Evolutionary conservation across 2,888 invertebrate species (phyloP).

Genomic region (Kryphioiulus occultus): DNA sequence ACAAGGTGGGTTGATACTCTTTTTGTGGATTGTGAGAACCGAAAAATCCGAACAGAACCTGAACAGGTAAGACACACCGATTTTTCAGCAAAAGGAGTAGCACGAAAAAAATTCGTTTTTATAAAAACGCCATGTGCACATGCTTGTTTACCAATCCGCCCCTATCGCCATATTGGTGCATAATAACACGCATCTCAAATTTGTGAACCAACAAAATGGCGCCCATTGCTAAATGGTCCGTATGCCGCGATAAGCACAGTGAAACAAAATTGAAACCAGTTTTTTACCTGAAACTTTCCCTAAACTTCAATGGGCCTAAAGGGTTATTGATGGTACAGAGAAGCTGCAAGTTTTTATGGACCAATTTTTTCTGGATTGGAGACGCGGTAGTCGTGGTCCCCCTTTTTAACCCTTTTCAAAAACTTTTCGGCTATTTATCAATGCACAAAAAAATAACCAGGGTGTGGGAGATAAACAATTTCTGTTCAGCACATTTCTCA

Average conservation of each 20-base stretch:
- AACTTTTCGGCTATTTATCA: slow-evolving; percentile 15
- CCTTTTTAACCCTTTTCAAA: slow-evolving; percentile 25
- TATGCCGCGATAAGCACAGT: background rate
- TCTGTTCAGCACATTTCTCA: background rate
- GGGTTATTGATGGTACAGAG: background rate
- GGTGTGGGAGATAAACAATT: slow-evolving; percentile 31
- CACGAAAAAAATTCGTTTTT: background rate
- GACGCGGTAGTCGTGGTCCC: background rate
- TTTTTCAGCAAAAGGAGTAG: slow-evolving; percentile 1
- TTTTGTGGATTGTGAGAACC: slow-evolving; percentile 12
- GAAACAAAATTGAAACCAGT: slow-evolving; percentile 31
- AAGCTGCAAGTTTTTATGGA: slow-evolving; percentile 11
- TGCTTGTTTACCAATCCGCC: slow-evolving; percentile 16
- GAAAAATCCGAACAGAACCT: slow-evolving; percentile 6
- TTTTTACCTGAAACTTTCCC: background rate
- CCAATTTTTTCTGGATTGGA: background rate
- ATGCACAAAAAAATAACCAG: background rate
- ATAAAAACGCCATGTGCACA: background rate
- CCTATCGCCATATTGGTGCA: background rate
- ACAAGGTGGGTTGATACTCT: slow-evolving; percentile 35
- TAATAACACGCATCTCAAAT: slow-evolving; percentile 19
- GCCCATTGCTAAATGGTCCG: slow-evolving; percentile 16
- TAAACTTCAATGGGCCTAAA: background rate
- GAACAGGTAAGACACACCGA: background rate
- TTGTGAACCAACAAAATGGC: slow-evolving; percentile 25